A percentile compares a stretch with the other conserved stretches of the same genome.
phyloP scores from a whole-genome alignment of 2,797 vertebrate genomes.

The Pangasius djambal region DNA sequence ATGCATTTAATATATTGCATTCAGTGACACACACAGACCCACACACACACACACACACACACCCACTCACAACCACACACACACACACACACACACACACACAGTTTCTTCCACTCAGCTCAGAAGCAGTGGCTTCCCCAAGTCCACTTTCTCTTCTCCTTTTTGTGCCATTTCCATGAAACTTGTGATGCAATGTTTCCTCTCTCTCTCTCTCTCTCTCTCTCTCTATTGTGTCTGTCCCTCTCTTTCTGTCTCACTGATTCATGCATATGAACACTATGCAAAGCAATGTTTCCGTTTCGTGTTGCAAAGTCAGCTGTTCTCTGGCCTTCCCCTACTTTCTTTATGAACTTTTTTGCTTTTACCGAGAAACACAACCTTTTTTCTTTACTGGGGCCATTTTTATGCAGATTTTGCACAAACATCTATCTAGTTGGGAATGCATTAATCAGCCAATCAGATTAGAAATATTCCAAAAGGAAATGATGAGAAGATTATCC shows the following conservation, averaged over 20 bases:
- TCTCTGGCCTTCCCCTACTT: not conserved
- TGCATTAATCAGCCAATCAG: no score
- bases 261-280: not conserved
- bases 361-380: not conserved
- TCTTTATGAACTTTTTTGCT: not conserved
- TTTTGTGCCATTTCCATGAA: slow-evolving; percentile 13
- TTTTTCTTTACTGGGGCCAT: not conserved
- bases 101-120: not conserved
- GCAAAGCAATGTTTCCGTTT: not conserved
- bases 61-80: not conserved
- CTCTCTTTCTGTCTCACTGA: not conserved
- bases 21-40: not conserved
- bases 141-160: slow-evolving; percentile 16
- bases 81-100: not conserved
- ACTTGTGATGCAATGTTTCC: slow-evolving; percentile 1
- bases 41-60: not conserved
- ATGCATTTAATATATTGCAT: not conserved
- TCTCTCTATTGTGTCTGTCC: not conserved
- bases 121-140: not conserved
- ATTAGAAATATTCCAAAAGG: not conserved
- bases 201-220: not conserved
- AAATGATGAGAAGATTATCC: not conserved
- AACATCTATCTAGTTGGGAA: no score
- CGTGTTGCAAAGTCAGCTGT: not conserved
- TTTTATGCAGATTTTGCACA: not conserved